Evolutionary conservation across 2,888 invertebrate species (phyloP), one percentile per base, ranked within the genome.

Genomic region (Tachina lurida): DNA sequence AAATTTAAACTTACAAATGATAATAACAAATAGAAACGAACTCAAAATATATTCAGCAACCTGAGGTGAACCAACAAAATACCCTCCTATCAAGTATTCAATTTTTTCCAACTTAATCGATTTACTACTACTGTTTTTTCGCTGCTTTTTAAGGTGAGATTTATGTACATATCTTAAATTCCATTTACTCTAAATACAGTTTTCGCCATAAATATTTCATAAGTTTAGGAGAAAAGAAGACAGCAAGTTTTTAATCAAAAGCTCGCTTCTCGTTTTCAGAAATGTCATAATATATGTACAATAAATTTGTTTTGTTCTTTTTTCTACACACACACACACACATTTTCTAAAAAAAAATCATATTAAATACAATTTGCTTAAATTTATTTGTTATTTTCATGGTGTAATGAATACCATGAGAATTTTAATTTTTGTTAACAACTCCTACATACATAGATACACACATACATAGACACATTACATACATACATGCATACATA

Each of bases 111-210:
- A 63, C 8, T 41, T 54, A 45, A 71, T 71, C 22, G 19, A 56
- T 56, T 71, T 78, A 56, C 49, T 62, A 70, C 62, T 31, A 62
- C 19, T 47, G 31, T 58, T 73, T 73, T n/a, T 4, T 3, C 7
- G 13, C n/a, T 10, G 45, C 9, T 7, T 62, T 41, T 49, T 74
- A n/a, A 19, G 41, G 7, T 52, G 41, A 43, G 49, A 70, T 70
- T 60, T 75, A 76, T 77, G 65, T 60, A 65, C 83, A 82, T 76
- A 76, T 65, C 77, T 77, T 70, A 73, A 54, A 62, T 67, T 15
- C 31, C 58, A 77, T 82, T 77, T 82, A 85, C 85, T 75, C 85
- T 49, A 78, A 82, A 78, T 82, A 85, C 82, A 82, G 85, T 85
- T 70, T 22, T 83, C 22, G 52, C 54, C 41, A 73, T 60, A 58